Evolutionary conservation across 2,113 vertebrate species (phyloP).

Genomic region (Pterophyllum scalare): DNA sequence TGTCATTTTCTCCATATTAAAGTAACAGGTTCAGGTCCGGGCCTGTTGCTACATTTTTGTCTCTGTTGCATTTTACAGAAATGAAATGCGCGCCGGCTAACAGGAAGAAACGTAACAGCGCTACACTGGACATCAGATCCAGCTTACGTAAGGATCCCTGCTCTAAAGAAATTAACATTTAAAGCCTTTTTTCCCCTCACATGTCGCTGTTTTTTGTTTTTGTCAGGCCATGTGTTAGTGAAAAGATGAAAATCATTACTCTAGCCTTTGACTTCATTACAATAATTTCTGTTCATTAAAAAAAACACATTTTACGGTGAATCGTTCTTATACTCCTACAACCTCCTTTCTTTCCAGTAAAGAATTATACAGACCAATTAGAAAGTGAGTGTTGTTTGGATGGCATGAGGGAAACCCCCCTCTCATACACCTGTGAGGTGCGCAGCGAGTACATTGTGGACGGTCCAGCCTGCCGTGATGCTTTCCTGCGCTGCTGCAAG

Average conservation of each 20-base stretch:
- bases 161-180: not conserved
- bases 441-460: conserved; percentile 79
- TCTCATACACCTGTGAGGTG: conserved; percentile 79
- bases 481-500: conserved; percentile 87
- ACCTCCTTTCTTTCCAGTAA: conserved; percentile 59
- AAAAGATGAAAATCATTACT: not conserved
- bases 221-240: rapidly evolving
- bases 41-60: not conserved
- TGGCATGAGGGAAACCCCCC: conserved; percentile 80
- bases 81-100: conserved; percentile 54
- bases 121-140: conserved; percentile 58
- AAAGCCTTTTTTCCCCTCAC: not conserved
- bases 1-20: too few relatives aligned
- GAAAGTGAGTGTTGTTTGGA: conserved; percentile 82
- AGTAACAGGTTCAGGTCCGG: not conserved
- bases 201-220: rapidly evolving
- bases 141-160: conserved; percentile 56
- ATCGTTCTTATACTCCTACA: rapidly evolving
- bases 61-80: conserved; percentile 59
- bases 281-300: not conserved
- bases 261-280: rapidly evolving
- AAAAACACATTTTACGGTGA: rapidly evolving
- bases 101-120: conserved; percentile 55
- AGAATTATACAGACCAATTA: not conserved
- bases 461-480: conserved; percentile 65